Conservation (phyloP, 2,113 vertebrate genomes). For the Axis porcinus region DNA sequence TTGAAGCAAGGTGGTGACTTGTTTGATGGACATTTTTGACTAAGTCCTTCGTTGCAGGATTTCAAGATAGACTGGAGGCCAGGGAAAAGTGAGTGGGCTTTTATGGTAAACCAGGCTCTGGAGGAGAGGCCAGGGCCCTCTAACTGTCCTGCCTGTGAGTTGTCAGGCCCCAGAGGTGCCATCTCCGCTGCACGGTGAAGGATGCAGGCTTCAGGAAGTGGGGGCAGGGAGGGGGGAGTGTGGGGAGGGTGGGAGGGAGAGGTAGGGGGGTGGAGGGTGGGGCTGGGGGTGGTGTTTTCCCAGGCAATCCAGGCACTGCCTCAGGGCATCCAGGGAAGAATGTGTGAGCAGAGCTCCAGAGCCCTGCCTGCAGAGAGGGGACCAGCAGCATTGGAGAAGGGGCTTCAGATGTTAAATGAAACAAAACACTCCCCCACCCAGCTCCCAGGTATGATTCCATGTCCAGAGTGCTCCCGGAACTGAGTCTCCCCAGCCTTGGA, state of each 20-base stretch:
- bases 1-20: not conserved
- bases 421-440: not conserved
- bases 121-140: not conserved
- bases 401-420: not conserved
- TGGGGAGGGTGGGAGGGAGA: too few species aligned
- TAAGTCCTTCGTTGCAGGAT: not conserved
- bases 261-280: not conserved
- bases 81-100: not conserved
- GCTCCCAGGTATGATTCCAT: not conserved
- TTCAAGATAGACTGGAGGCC: not conserved
- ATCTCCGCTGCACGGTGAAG: accelerated
- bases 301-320: too few species aligned
- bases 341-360: not conserved
- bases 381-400: not conserved
- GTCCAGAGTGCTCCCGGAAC: accelerated
- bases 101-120: not conserved
- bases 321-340: not conserved
- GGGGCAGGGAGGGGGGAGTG: too few species aligned
- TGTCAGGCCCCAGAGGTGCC: not conserved
- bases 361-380: not conserved
- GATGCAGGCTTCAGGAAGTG: not conserved
- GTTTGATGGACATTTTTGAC: not conserved
- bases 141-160: not conserved
- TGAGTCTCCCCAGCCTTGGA: not conserved
- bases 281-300: not conserved